Conservation (phyloP, 2,113 vertebrate genomes). For the Oreochromis aureus region DNA sequence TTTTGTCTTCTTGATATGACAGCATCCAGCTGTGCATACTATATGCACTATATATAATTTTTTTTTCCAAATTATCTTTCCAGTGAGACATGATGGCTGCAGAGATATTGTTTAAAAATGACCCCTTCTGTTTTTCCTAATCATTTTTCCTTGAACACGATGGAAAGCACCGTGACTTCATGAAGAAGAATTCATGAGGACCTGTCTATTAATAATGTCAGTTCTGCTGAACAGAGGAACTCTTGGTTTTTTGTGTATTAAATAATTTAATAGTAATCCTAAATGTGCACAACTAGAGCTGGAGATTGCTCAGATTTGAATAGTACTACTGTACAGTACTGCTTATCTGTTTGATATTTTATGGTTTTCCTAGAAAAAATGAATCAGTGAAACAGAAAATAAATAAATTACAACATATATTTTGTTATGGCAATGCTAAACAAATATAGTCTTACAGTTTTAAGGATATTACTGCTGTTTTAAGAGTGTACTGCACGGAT, state of each 20-base stretch:
- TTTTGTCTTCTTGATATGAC: neutral
- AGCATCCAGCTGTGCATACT: neutral
- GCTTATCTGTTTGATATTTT: neutral
- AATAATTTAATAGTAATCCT: neutral
- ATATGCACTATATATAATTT: neutral
- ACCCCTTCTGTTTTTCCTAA: neutral
- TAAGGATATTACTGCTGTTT: neutral
- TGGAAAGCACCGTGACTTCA: neutral
- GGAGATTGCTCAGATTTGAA: neutral
- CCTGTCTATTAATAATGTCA: neutral
- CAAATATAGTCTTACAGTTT: neutral
- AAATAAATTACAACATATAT: neutral
- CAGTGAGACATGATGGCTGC: neutral
- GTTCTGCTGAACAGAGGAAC: neutral
- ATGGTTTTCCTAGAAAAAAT: neutral
- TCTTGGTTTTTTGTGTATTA: neutral
- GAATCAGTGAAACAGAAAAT: neutral
- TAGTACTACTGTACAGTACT: neutral
- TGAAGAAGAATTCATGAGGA: neutral
- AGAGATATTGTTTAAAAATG: neutral
- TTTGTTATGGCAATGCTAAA: neutral
- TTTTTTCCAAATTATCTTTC: neutral
- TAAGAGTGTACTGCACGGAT: fast-evolving
- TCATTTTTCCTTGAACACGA: neutral
- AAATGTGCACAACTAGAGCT: neutral